phyloP scores from a whole-genome alignment of 2,888 invertebrate species.

The Amiota mariae region DNA sequence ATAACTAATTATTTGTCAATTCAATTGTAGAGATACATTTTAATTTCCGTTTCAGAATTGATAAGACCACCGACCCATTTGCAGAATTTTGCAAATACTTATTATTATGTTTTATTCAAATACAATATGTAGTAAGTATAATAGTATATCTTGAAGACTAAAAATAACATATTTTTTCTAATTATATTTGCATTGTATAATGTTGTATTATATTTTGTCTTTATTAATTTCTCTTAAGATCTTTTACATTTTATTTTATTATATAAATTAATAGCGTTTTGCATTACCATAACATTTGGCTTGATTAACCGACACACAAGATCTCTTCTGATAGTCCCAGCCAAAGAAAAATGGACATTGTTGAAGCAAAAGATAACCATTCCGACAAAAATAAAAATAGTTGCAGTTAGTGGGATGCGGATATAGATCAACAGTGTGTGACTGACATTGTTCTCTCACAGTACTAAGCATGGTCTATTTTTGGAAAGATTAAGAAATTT shows the following conservation, averaged over 20 bases:
- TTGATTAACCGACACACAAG: conserved; percentile 54
- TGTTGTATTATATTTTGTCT: background rate
- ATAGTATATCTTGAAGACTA: too few species aligned
- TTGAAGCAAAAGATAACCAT: conserved; percentile 67
- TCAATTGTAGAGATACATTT: conserved; percentile 16
- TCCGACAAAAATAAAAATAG: conserved; percentile 67
- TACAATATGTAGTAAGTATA: too few species aligned
- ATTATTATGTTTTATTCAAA: too few species aligned
- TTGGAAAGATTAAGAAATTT: background rate
- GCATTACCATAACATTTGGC: conserved; percentile 55
- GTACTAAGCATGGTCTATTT: conserved; percentile 46
- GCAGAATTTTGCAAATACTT: too few species aligned
- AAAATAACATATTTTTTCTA: too few species aligned
- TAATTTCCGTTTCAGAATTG: conserved; percentile 34
- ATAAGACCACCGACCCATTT: background rate
- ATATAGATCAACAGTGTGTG: conserved; percentile 59
- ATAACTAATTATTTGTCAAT: background rate
- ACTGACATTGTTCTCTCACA: conserved; percentile 59
- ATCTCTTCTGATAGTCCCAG: conserved; percentile 65
- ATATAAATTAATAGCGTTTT: background rate
- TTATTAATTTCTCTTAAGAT: too few species aligned
- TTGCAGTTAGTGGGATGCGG: conserved; percentile 68
- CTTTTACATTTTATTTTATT: too few species aligned
- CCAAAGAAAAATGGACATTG: conserved; percentile 70
- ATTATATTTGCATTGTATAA: background rate